A percentile compares a stretch with the other conserved stretches of the same genome.
Evolutionary conservation across 2,113 vertebrate genomes (phyloP).

Genomic region (Plectropomus leopardus): DNA sequence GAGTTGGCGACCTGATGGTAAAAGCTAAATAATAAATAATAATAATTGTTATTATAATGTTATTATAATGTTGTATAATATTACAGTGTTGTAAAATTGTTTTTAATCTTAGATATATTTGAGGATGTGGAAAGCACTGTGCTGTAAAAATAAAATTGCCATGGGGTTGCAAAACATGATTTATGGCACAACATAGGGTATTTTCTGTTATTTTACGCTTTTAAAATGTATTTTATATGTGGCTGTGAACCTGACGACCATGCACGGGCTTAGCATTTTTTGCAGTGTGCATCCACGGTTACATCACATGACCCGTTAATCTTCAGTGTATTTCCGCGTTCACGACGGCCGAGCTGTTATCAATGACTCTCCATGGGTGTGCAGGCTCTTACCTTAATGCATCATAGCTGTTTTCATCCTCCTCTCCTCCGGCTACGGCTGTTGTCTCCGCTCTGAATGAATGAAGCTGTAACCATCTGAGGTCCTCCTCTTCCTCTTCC

Average conservation of each 20-base stretch:
- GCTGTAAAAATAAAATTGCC: fast-evolving
- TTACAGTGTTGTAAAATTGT: too few species aligned
- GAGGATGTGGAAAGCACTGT: too few species aligned
- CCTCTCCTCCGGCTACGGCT: slow-evolving; percentile 17
- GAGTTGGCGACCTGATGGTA: too few species aligned
- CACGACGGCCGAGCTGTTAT: slow-evolving; percentile 57
- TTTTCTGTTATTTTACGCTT: not conserved
- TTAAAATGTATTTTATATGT: not conserved
- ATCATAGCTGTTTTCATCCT: slow-evolving; percentile 9
- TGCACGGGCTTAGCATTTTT: slow-evolving; percentile 17
- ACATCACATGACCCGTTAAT: slow-evolving; percentile 80
- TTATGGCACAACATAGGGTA: not conserved
- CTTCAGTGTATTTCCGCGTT: slow-evolving; percentile 76
- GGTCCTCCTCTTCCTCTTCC: slow-evolving; percentile 26
- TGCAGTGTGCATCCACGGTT: slow-evolving; percentile 55
- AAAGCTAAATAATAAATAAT: too few species aligned
- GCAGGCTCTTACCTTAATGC: slow-evolving; percentile 35
- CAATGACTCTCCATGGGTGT: slow-evolving; percentile 57
- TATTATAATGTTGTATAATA: too few species aligned
- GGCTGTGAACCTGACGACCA: too few species aligned
- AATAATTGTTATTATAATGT: too few species aligned
- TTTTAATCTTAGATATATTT: too few species aligned
- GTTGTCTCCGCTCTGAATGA: slow-evolving; percentile 28
- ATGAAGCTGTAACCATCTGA: slow-evolving; percentile 60
- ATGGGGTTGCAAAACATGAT: not conserved